A percentile compares a stretch with the other conserved stretches of the same genome.
Conservation (phyloP, 2,797 vertebrate genomes). For the Rhynchotus rufescens region DNA sequence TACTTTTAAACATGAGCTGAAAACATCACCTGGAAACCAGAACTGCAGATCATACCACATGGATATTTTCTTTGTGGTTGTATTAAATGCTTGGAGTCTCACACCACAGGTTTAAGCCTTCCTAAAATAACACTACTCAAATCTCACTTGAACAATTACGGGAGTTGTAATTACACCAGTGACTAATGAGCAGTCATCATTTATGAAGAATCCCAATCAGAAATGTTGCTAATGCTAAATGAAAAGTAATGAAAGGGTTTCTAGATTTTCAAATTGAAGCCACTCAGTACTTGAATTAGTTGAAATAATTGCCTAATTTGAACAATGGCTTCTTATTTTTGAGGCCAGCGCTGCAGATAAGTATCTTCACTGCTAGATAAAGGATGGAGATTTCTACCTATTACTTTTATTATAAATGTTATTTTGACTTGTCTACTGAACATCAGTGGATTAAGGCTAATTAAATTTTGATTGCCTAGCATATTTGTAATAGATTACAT, state of each 20-base stretch:
- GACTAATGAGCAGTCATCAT: constrained; percentile 11
- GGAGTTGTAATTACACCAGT: constrained; percentile 26
- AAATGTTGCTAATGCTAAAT: constrained; percentile 23
- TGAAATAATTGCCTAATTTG: constrained; percentile 42
- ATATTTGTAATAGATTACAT: constrained; percentile 30
- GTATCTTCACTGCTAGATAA: neutral
- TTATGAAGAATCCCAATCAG: constrained; percentile 14
- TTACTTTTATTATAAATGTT: constrained; percentile 42
- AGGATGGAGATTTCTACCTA: constrained; percentile 15
- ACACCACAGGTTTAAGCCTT: neutral
- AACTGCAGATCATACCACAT: neutral
- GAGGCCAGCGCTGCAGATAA: neutral
- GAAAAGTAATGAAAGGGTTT: constrained; percentile 19
- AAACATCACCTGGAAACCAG: neutral
- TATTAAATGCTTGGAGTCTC: neutral
- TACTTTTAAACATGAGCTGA: neutral
- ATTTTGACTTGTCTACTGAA: constrained; percentile 33
- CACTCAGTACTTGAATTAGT: constrained; percentile 7
- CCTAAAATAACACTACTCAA: neutral
- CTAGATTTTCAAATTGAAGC: constrained; percentile 19
- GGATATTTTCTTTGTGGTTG: neutral
- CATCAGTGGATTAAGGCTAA: constrained; percentile 11
- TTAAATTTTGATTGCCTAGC: constrained; percentile 46
- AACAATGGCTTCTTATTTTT: constrained; percentile 25
- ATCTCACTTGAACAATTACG: neutral